Base-by-base conservation (phyloP, 1,140 invertebrate genomes). In the Drosophila yakuba region DNA sequence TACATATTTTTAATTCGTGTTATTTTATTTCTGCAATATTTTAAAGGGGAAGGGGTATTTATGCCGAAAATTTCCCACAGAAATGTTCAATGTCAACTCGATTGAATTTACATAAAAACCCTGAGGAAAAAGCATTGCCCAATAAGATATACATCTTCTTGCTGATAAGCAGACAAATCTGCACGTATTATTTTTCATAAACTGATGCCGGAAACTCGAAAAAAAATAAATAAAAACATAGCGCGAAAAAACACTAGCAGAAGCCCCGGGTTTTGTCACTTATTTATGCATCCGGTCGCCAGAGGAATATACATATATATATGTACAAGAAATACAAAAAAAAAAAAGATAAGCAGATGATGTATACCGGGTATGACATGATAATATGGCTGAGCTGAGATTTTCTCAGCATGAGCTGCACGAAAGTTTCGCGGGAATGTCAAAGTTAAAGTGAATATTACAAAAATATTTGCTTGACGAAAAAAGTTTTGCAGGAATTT, bases 221-320 rank as follows among this genome's bases (percentile, higher is more conserved):
- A 32, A 32, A 32, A 32, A 32, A 32, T 32, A 32, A 1, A 10
- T 43, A 64, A 64, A 78, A 76, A 72, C 67, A 76, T 72, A 59
- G 15, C 54, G 36, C 47, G 23, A 62, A 63, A 45, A 63, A 28
- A 47, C 50, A 36, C 52, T 10, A 51, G 28, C 83, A 51, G 48
- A 36, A 35, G 54, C 73, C 50, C 64, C 56, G 66, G 69, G 74
- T 72, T 74, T 81, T 81, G 82, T 88, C 75, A 88, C 79, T 88
- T 88, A 88, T 88, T 88, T 88, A 88, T 88, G 75, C 84, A 88
- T 88, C 83, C 83, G 83, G 83, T 69, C 52, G 61, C 35, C 52
- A 63, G 55, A 52, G 66, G 67, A 45, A 63, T 77, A 59, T 61
- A 51, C 41, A 63, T 62, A 61, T 69, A 80, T 64, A 51, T 45